phyloP scores from a whole-genome alignment of 2,797 vertebrate species.

The Acridotheres tristis region DNA sequence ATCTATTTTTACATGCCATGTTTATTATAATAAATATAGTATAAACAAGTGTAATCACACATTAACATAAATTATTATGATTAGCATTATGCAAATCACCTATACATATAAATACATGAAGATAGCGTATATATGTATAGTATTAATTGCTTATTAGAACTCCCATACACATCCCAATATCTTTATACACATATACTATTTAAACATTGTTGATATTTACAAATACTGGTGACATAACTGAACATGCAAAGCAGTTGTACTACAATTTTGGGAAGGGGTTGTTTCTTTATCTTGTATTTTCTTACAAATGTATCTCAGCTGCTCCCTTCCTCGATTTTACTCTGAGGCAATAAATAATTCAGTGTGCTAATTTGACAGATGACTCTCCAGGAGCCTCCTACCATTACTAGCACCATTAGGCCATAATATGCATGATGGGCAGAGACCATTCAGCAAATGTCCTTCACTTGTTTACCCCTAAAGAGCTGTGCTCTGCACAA shows the following conservation, averaged over 20 bases:
- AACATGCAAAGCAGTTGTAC: constrained; percentile 6
- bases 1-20: not conserved
- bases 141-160: not conserved
- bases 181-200: not conserved
- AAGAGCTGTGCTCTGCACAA: constrained; percentile 82
- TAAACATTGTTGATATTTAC: not conserved
- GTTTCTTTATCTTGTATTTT: constrained; percentile 64
- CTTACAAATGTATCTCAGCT: constrained; percentile 78
- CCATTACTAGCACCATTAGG: constrained; percentile 84
- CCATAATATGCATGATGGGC: constrained; percentile 80
- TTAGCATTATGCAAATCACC: not conserved
- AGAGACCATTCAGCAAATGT: constrained; percentile 83
- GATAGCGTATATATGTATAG: too few species aligned
- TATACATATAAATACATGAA: not conserved
- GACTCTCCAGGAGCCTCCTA: constrained; percentile 81
- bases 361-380: constrained; percentile 87
- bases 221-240: not conserved
- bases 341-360: constrained; percentile 85
- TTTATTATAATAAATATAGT: not conserved
- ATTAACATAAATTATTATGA: not conserved
- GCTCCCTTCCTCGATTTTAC: constrained; percentile 79
- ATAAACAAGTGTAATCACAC: not conserved
- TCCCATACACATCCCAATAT: not conserved
- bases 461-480: constrained; percentile 84
- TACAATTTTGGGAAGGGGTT: constrained; percentile 3